Conservation (phyloP, 2,797 vertebrate species). For the Mormyrus proboscirostris region DNA sequence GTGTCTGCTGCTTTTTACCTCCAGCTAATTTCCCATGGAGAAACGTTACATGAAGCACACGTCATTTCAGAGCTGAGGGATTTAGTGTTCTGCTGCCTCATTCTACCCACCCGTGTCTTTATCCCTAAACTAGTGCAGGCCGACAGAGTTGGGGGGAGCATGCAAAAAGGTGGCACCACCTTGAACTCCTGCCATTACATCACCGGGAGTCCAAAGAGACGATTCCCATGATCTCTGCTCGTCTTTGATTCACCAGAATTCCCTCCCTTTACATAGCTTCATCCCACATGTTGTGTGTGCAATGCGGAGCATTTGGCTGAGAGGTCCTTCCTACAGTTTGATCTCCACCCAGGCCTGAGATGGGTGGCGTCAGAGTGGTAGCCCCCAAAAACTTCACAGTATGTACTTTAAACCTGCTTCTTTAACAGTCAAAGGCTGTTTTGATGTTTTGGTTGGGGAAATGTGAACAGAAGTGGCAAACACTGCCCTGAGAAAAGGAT, state of each 20-base stretch:
- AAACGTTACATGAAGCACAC: conserved; percentile 42
- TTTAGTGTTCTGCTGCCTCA: conserved; percentile 38
- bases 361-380: neutral
- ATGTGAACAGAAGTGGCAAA: neutral
- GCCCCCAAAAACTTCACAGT: neutral
- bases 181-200: neutral
- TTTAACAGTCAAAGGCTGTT: neutral
- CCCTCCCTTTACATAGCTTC: neutral
- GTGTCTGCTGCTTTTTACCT: conserved; percentile 17
- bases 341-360: neutral
- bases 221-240: neutral
- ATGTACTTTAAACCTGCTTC: neutral
- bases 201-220: neutral
- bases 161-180: neutral
- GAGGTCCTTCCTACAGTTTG: neutral
- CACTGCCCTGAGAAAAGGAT: neutral
- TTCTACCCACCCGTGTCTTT: neutral
- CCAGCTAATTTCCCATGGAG: conserved; percentile 20
- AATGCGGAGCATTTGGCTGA: neutral
- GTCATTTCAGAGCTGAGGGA: conserved; percentile 52
- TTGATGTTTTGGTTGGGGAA: neutral
- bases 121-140: neutral
- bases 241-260: neutral
- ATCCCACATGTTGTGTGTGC: neutral
- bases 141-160: neutral